phyloP scores from a whole-genome alignment of 2,797 vertebrate genomes.

The Gouania willdenowi region DNA sequence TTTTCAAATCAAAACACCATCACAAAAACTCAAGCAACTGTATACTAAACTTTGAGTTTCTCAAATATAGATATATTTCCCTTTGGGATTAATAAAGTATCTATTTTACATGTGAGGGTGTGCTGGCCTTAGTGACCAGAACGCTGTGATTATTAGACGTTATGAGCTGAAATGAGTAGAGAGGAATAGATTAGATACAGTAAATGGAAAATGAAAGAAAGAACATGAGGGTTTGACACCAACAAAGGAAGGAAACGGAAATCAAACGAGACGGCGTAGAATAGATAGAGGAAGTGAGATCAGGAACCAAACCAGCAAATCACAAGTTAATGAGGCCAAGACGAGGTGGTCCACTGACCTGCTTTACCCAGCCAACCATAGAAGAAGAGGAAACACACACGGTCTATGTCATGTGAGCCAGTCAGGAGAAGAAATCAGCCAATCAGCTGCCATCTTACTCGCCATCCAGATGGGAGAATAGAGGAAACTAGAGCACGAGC shows the following conservation, averaged over 20 bases:
- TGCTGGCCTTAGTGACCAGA: no score
- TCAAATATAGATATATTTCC: no score
- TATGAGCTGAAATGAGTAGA: no score
- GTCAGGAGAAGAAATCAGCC: constrained; percentile 44
- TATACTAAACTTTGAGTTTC: no score
- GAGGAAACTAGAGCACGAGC: constrained; percentile 3
- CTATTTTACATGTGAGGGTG: no score
- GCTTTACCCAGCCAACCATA: constrained; percentile 46
- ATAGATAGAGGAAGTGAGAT: constrained; percentile 28
- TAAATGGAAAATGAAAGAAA: no score
- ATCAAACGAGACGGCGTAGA: constrained; percentile 8
- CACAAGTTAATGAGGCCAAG: constrained; percentile 32
- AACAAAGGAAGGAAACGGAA: not conserved
- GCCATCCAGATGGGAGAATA: not conserved
- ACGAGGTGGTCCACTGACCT: constrained; percentile 56
- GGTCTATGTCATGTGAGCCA: constrained; percentile 26
- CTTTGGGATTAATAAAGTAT: no score
- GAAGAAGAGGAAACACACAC: constrained; percentile 22
- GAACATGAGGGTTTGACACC: constrained; percentile 4
- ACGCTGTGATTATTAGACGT: no score
- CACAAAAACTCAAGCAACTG: no score
- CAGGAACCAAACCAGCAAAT: constrained; percentile 33
- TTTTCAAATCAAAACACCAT: no score
- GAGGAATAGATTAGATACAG: no score
- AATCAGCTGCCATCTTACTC: constrained; percentile 25